These are phyloP conservation scores for Nautilus pompilius DNA, from an alignment of 1,140 invertebrate genomes.

Conservation along the genomic window DNA sequence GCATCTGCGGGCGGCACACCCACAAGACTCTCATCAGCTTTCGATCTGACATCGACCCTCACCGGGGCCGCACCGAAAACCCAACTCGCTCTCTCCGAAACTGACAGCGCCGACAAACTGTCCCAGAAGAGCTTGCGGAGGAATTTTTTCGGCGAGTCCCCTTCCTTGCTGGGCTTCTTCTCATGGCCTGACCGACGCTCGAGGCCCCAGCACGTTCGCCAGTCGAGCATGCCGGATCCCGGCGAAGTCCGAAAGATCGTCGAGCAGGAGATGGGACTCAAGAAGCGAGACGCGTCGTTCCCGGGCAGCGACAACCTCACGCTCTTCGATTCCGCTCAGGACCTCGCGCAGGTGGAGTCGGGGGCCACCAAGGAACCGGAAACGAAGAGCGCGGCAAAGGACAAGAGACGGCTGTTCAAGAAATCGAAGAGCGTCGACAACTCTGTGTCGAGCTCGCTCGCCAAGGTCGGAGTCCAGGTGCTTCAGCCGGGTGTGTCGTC, in stretches of 20 bases:
- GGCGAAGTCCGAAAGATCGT: conserved; percentile 11
- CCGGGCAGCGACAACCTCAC: conserved; percentile 7
- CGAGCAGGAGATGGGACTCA: conserved; percentile 6
- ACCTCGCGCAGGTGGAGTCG: not conserved
- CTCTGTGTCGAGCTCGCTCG: conserved; percentile 16
- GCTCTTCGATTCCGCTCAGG: conserved; percentile 1
- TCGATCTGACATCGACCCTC: conserved; percentile 1
- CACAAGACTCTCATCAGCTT: conserved; percentile 6
- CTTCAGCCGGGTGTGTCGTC: conserved; percentile 20
- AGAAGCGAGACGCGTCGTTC: conserved; percentile 17
- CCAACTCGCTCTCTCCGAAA: not conserved
- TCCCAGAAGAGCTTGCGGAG: conserved; percentile 27
- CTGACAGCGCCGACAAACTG: conserved; percentile 17
- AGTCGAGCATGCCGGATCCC: conserved; percentile 1
- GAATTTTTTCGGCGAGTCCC: conserved; percentile 29
- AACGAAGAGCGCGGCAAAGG: conserved; percentile 14
- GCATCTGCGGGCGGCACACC: not conserved
- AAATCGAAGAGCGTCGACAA: conserved; percentile 26
- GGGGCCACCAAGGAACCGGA: not conserved
- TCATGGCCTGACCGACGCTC: conserved; percentile 27
- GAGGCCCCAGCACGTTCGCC: not conserved
- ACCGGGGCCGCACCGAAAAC: not conserved
- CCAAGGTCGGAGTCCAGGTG: conserved; percentile 14
- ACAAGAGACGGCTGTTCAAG: conserved; percentile 23
- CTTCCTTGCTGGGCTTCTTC: conserved; percentile 8